Percentiles rank a stretch among this genome's conserved stretches.
phyloP scores from a whole-genome alignment of 2,113 vertebrate species.

The Neopipo cinnamomea region DNA sequence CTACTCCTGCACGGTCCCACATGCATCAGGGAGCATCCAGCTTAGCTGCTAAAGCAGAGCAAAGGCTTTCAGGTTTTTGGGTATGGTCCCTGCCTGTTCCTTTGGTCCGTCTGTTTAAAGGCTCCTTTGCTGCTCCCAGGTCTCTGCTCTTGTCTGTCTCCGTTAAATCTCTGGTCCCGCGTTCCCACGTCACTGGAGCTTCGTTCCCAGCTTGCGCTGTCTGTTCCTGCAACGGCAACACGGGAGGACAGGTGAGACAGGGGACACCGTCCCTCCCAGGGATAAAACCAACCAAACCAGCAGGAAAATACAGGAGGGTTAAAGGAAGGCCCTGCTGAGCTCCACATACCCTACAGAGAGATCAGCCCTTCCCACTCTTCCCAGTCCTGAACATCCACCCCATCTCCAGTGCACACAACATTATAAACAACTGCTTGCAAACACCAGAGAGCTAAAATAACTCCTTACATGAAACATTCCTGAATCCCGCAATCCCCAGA shows the following conservation, averaged over 20 bases:
- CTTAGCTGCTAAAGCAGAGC: constrained; percentile 79
- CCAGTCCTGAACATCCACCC: neutral
- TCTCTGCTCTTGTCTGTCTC: constrained; percentile 81
- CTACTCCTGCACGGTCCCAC: constrained; percentile 80
- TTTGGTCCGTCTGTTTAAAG: constrained; percentile 83
- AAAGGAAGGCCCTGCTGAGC: neutral
- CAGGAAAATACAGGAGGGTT: neutral
- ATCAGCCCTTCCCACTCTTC: neutral
- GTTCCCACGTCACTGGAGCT: constrained; percentile 86
- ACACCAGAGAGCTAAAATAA: neutral
- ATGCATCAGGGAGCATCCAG: constrained; percentile 83
- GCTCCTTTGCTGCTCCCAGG: constrained; percentile 77
- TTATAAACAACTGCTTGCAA: neutral
- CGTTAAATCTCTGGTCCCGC: constrained; percentile 56
- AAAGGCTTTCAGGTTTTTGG: constrained; percentile 77
- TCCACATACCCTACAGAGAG: accelerated
- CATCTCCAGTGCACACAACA: too few species aligned
- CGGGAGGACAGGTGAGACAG: neutral
- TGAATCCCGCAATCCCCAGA: neutral
- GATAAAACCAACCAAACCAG: neutral
- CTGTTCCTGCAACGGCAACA: constrained; percentile 83
- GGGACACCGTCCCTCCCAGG: accelerated
- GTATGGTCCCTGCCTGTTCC: constrained; percentile 73
- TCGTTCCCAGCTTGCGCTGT: constrained; percentile 97
- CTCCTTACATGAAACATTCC: neutral